Evolutionary conservation across 2,113 vertebrate species (phyloP).

Genomic region (Ursus arctos): DNA sequence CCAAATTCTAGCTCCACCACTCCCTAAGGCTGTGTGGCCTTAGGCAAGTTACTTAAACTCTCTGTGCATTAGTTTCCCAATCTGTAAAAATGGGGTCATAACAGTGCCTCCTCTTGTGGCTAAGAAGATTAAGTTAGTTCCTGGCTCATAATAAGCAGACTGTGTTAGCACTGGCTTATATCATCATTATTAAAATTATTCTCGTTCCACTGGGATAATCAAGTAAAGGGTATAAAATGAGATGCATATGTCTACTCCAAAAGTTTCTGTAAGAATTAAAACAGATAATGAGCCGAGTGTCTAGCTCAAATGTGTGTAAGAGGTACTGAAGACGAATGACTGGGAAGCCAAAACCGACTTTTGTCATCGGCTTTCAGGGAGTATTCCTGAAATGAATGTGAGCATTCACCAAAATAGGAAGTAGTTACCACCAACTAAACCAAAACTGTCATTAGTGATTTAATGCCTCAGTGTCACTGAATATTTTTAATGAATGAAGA

Average conservation of each 20-base stretch:
- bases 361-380: neutral
- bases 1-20: neutral
- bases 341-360: neutral
- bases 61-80: neutral
- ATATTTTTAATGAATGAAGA: neutral
- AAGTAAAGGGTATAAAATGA: constrained; percentile 8
- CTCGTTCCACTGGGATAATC: neutral
- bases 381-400: neutral
- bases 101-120: neutral
- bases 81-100: neutral
- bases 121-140: neutral
- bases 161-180: neutral
- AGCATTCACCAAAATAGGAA: constrained; percentile 1
- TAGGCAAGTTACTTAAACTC: neutral
- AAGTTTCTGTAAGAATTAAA: neutral
- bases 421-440: neutral
- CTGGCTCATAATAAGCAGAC: neutral
- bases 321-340: neutral
- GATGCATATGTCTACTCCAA: neutral
- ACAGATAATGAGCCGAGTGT: neutral
- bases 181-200: constrained; percentile 2
- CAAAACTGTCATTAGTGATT: neutral
- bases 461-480: neutral
- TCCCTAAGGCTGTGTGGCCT: neutral
- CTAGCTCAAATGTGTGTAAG: neutral